Conservation (phyloP, 1,140 invertebrate genomes). For the Ceratina calcarata region DNA sequence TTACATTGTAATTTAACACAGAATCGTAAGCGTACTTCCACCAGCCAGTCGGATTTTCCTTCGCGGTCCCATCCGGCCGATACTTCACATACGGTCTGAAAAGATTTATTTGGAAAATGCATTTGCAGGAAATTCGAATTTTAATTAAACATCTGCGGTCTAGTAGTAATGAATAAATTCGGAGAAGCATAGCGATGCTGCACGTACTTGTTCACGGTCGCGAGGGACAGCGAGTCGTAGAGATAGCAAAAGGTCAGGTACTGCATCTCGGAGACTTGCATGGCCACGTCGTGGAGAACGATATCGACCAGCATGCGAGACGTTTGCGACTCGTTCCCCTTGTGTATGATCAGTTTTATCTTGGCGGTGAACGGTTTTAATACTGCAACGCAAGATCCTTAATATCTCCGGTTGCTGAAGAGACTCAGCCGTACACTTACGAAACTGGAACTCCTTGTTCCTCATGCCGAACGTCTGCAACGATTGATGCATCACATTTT, state of each 20-base stretch:
- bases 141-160: too few relatives aligned
- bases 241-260: slow-evolving; percentile 86
- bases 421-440: slow-evolving; percentile 80
- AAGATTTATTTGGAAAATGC: background rate
- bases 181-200: too few relatives aligned
- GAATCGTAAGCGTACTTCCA: slow-evolving; percentile 90
- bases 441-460: slow-evolving; percentile 87
- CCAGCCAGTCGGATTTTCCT: slow-evolving; percentile 82
- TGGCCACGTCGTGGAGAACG: slow-evolving; percentile 88
- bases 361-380: slow-evolving; percentile 88
- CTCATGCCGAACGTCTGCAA: slow-evolving; percentile 89
- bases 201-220: slow-evolving; percentile 84
- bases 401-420: background rate
- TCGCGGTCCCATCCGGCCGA: slow-evolving; percentile 78
- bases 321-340: slow-evolving; percentile 86
- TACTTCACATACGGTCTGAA: slow-evolving; percentile 68
- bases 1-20: slow-evolving; percentile 86
- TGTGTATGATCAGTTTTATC: slow-evolving; percentile 90
- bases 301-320: slow-evolving; percentile 88
- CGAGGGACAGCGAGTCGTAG: slow-evolving; percentile 85
- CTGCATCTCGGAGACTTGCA: slow-evolving; percentile 87
- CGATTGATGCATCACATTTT: slow-evolving; percentile 86
- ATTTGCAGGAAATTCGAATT: too few relatives aligned
- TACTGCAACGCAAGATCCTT: slow-evolving; percentile 77
- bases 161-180: too few relatives aligned